Evolutionary conservation across 35 echinoderm and acorn worm genomes (phyloP).

Genomic region (Anneissia japonica): DNA sequence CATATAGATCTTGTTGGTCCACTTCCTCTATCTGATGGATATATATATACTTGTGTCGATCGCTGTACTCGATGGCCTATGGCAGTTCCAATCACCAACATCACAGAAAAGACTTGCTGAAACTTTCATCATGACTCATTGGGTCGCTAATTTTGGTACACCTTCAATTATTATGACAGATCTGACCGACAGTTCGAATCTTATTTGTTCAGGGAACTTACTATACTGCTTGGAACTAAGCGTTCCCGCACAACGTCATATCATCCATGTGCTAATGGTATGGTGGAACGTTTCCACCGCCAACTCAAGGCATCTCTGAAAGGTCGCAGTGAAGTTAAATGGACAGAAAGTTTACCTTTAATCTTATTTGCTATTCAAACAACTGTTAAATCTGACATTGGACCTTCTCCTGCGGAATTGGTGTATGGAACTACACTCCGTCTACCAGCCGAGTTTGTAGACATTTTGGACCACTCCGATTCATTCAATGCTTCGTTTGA

Average conservation of each 20-base stretch:
- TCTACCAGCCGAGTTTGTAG: background rate
- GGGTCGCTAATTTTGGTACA: no score
- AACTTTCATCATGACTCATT: no score
- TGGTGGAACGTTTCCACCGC: no score
- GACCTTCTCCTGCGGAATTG: background rate
- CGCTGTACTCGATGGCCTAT: no score
- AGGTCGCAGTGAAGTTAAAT: no score
- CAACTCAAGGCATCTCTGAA: no score
- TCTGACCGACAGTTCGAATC: slow-evolving; percentile 10
- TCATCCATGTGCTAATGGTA: background rate
- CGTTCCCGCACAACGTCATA: slow-evolving; percentile 10
- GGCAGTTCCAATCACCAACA: no score
- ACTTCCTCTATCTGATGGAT: no score
- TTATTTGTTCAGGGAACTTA: background rate
- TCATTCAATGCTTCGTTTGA: background rate
- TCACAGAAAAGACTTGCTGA: no score
- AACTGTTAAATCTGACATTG: background rate
- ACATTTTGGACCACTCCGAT: no score
- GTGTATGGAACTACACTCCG: background rate
- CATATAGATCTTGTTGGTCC: no score
- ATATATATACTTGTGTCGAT: no score
- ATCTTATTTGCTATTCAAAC: background rate
- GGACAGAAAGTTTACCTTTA: slow-evolving; percentile 32
- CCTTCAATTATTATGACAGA: slow-evolving; percentile 2
- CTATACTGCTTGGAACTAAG: background rate